Percentiles rank a stretch among this genome's conserved stretches.
Evolutionary conservation across 2,888 invertebrate genomes (phyloP).

Genomic region (Spilosoma lubricipeda): DNA sequence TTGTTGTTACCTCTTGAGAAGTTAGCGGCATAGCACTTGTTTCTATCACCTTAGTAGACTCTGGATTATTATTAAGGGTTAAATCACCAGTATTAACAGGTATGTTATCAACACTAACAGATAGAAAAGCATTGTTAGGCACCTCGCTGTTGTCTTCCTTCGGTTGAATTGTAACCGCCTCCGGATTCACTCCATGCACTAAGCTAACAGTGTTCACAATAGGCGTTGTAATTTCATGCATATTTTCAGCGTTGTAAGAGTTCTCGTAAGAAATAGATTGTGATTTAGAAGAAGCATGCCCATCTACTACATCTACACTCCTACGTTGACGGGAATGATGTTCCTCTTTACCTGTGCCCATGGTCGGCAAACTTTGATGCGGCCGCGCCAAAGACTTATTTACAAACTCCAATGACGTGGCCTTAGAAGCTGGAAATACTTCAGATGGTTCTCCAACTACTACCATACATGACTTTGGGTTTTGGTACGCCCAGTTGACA

Average conservation of each 20-base stretch:
- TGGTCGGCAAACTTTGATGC: constrained; percentile 86
- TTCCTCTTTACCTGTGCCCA: constrained; percentile 84
- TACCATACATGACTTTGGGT: constrained; percentile 93
- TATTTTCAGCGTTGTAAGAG: constrained; percentile 76
- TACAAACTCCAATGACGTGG: constrained; percentile 88
- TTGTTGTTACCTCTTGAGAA: constrained; percentile 36
- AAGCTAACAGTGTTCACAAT: constrained; percentile 76
- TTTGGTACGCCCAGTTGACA: constrained; percentile 94
- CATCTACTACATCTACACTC: constrained; percentile 88
- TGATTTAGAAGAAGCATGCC: constrained; percentile 84
- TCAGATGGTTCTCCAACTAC: constrained; percentile 92
- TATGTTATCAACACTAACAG: constrained; percentile 61
- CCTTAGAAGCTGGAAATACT: constrained; percentile 89
- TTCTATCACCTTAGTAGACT: constrained; percentile 36
- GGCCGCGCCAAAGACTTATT: constrained; percentile 90
- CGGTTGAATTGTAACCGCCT: constrained; percentile 53
- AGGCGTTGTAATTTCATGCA: constrained; percentile 83
- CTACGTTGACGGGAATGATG: constrained; percentile 89
- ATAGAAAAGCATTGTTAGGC: constrained; percentile 69
- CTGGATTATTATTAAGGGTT: constrained; percentile 62
- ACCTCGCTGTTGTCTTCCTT: constrained; percentile 57
- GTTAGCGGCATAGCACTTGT: constrained; percentile 18
- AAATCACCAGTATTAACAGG: constrained; percentile 69
- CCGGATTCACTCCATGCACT: constrained; percentile 80
- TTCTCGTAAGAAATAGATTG: constrained; percentile 74